These are phyloP conservation scores for Rhagophthalmus giganteus DNA, from an alignment of 2,888 invertebrate species.

Conservation along the genomic window DNA sequence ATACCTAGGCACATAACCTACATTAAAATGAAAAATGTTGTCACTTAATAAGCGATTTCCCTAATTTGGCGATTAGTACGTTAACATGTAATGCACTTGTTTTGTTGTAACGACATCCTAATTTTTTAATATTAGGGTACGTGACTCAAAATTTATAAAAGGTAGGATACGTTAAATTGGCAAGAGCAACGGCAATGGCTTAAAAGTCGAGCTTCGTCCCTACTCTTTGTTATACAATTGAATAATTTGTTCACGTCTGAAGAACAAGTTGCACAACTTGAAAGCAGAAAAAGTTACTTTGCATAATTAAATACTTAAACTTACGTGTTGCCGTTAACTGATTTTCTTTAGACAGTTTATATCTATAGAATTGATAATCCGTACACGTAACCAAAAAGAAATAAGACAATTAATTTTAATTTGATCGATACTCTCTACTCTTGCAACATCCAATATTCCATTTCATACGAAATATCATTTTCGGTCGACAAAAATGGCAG, in stretches of 20 bases:
- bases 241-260: constrained; percentile 26
- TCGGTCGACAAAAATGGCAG: no score
- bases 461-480: no score
- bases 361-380: background rate
- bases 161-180: constrained; percentile 26
- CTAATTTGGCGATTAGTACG: no score
- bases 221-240: constrained; percentile 18
- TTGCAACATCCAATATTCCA: no score
- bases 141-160: constrained; percentile 26
- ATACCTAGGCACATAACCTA: no score
- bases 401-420: background rate
- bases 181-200: constrained; percentile 27
- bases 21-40: no score
- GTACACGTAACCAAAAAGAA: background rate
- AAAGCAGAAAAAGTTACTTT: constrained; percentile 17
- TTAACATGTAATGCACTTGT: constrained; percentile 25
- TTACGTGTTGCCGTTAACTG: constrained; percentile 18
- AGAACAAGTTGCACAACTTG: constrained; percentile 18
- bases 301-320: constrained; percentile 23
- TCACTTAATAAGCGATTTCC: no score
- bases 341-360: constrained; percentile 3
- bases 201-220: constrained; percentile 14
- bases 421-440: background rate
- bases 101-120: constrained; percentile 25
- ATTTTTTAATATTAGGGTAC: constrained; percentile 26